Percentiles rank a stretch among this genome's conserved stretches.
Evolutionary conservation across 37 sponge, comb jelly and placozoan genomes (phyloP).

Genomic region (Cladorhizidae sp.): DNA sequence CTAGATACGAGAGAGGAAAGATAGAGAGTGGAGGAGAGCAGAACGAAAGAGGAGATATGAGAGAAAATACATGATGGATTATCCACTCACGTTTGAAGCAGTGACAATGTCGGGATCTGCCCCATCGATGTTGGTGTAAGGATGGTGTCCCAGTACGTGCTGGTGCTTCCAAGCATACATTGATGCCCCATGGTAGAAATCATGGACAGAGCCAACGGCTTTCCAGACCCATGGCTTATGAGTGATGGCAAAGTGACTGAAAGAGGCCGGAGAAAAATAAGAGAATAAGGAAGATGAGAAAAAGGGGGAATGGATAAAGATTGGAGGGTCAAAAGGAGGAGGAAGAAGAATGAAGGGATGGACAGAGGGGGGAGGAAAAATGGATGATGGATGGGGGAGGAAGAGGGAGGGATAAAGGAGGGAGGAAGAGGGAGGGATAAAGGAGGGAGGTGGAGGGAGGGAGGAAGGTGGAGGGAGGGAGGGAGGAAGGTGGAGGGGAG

Average conservation of each 20-base stretch:
- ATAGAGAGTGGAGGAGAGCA: background rate
- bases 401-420: background rate
- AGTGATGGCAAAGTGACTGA: conserved; percentile 92
- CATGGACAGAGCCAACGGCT: conserved; percentile 72
- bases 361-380: background rate
- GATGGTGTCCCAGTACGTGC: conserved; percentile 90
- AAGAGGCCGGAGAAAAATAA: background rate
- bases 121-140: conserved; percentile 93
- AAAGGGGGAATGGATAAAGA: no score
- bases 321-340: background rate
- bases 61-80: background rate
- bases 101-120: conserved; percentile 94
- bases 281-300: no score
- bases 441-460: no score
- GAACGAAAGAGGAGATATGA: background rate
- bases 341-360: no score
- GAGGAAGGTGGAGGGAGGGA: no score
- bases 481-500: no score
- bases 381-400: background rate
- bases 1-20: background rate
- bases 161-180: conserved; percentile 86
- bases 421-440: no score
- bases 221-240: conserved; percentile 97
- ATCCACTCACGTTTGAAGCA: conserved; percentile 51
- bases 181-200: conserved; percentile 84